Percentiles rank a stretch among this genome's conserved stretches.
phyloP scores from a whole-genome alignment of 2,797 vertebrate genomes.

The Sylvia borin region DNA sequence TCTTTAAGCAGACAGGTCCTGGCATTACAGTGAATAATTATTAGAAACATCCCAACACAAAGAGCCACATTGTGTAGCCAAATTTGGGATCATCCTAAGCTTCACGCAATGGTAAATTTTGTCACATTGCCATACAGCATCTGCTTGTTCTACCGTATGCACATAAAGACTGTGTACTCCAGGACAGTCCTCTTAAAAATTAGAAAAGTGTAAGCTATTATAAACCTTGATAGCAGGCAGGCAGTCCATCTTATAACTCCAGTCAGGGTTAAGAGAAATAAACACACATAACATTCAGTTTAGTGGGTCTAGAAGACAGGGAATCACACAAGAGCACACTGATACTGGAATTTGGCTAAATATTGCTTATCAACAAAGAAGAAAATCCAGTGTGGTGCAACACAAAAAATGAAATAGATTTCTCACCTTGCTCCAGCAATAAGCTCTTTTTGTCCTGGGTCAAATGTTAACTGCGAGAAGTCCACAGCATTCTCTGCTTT shows the following conservation, averaged over 20 bases:
- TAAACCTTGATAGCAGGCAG: neutral
- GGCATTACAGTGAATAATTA: neutral
- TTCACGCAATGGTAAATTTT: neutral
- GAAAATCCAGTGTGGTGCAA: neutral
- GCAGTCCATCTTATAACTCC: neutral
- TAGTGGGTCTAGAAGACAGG: neutral
- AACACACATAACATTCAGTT: neutral
- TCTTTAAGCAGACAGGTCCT: neutral
- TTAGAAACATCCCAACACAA: neutral
- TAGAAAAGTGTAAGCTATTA: neutral
- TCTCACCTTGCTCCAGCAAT: conserved; percentile 96
- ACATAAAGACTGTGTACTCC: neutral
- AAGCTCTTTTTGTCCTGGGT: conserved; percentile 94
- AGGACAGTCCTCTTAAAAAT: neutral
- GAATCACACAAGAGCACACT: neutral
- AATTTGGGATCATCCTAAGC: neutral
- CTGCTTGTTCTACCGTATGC: neutral
- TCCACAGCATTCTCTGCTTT: conserved; percentile 92
- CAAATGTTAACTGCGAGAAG: conserved; percentile 96
- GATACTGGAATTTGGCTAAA: neutral
- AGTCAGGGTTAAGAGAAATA: neutral
- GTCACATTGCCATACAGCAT: neutral
- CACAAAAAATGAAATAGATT: neutral
- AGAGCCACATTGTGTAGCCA: neutral
- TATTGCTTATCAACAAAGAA: neutral